Base-by-base conservation (phyloP, 2,797 vertebrate genomes). In the Hoplostethus mediterraneus region DNA sequence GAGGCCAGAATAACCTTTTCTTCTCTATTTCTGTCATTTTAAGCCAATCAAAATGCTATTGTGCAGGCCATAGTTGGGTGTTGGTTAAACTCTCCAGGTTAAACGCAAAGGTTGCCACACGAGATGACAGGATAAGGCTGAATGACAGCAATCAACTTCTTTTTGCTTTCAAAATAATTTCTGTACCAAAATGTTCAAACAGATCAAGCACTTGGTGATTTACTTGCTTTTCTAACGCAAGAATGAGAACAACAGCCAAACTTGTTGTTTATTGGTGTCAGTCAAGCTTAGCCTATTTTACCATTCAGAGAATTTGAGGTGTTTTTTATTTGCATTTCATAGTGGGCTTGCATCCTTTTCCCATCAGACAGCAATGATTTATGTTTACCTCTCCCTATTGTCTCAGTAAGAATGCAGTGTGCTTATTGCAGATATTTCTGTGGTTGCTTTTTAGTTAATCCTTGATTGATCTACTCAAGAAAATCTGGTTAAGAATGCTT, bases 251-350 rank as follows among this genome's bases (percentile, higher is more conserved):
- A 75, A 67, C 63, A 77, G 83, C 78, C 81, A 87, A 85, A 79
- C 66, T 65, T 54, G 71, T 57, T 86, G 83, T 90, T 84, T 89
- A 64, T 68, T 74, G 17, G 48, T 77, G 90, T 80, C 91, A 90
- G 75, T 93, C 89, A 93, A 87, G 90, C 87, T 93, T 91, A 74
- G 82, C 85, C 90, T 66, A 84, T 79, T 90, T 90, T 62, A 75
- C 47, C 21, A 56, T 30, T 77, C 62, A 60, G 59, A 62, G 40
- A 78, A 81, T 83, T 77, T 82, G 28, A 70, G 30, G 57, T 40
- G 30, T 83, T 75, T 53, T 78, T 52, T 71, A 75, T 71, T 63
- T 67, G 51, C 17, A 74, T 87, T 74, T 86, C 65, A 75, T 67
- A 53, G 61, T 79, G 60, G 67, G 62, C 60, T 75, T 64, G 48